These are phyloP conservation scores for Stylophora pistillata DNA, from an alignment of 64 coral and sea anemone genomes.

Conservation along the genomic window DNA sequence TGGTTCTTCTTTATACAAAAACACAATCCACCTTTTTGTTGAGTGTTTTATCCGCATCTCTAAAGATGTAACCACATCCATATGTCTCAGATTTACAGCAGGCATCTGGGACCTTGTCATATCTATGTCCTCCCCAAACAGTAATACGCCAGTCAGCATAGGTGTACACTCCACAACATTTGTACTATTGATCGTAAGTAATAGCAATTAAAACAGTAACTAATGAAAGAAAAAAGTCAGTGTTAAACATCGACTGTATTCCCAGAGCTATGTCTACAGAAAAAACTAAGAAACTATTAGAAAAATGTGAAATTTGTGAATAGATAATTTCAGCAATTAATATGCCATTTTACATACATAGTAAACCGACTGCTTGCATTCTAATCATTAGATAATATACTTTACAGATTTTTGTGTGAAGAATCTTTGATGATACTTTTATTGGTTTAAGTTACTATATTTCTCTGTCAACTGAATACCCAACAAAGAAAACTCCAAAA, in stretches of 20 bases:
- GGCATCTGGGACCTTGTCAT: conserved; percentile 33
- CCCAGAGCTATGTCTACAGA: no score
- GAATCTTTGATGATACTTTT: no score
- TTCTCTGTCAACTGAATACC: no score
- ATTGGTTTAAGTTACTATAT: no score
- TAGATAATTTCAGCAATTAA: no score
- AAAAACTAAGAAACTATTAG: no score
- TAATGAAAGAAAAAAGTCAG: neutral
- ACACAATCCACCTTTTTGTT: neutral
- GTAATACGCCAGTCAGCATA: conserved; percentile 31
- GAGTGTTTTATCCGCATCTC: neutral
- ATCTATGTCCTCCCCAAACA: neutral
- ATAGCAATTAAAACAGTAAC: neutral
- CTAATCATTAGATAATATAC: no score
- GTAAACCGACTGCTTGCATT: no score
- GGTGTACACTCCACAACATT: conserved; percentile 18
- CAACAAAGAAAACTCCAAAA: no score
- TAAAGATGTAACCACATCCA: conserved; percentile 11
- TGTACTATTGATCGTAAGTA: neutral
- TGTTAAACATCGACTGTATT: neutral
- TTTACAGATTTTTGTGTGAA: no score
- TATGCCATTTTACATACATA: no score
- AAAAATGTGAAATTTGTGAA: no score
- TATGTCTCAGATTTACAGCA: neutral
- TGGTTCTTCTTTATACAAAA: neutral